Base-by-base conservation (phyloP, 2,888 invertebrate genomes). In the Drosophila peninsularis region DNA sequence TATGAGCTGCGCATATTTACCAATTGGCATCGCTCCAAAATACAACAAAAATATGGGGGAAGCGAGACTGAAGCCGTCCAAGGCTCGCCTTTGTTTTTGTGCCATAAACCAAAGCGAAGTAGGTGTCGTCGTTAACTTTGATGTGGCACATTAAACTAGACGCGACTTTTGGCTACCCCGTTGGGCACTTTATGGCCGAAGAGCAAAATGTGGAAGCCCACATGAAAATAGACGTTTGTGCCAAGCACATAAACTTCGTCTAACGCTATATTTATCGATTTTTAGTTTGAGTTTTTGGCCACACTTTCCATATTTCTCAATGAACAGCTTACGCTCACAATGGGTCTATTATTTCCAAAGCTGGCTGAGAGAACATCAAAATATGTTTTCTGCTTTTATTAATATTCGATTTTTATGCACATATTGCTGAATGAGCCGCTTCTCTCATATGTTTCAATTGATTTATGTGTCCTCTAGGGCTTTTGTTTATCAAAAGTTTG, bases 41-140 rank as follows among this genome's bases (percentile, higher is more conserved):
- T 24, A n/a, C n/a, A n/a, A n/a, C n/a, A n/a, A n/a, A n/a, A n/a
- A n/a, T n/a, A n/a, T n/a, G n/a, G 24, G 24, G 24, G 24, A 24
- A 24, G 5, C 24, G 24, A 30, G 27, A 27, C 10, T 14, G n/a
- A 52, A n/a, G 3, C 21, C 41, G 53, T 37, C 32, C 70, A 57
- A 61, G 49, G 71, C 50, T 53, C 32, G 70, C 47, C 64, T 62
- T 75, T 75, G 60, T 62, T 63, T 63, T 61, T 62, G 60, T 36
- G 65, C 60, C 67, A 72, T 82, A 82, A 82, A 80, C 58, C 75
- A 80, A 73, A 82, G 36, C 72, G 81, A 83, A 88, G 89, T 84
- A 84, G 83, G 83, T 84, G 83, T 84, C 80, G 78, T 83, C 83
- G 83, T 88, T 86, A 88, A 84, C 68, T 88, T 83, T 86, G 80